Percentiles rank a stretch among this genome's conserved stretches.
Conservation (phyloP, 2,797 vertebrate genomes). For the Caiman crocodilus region DNA sequence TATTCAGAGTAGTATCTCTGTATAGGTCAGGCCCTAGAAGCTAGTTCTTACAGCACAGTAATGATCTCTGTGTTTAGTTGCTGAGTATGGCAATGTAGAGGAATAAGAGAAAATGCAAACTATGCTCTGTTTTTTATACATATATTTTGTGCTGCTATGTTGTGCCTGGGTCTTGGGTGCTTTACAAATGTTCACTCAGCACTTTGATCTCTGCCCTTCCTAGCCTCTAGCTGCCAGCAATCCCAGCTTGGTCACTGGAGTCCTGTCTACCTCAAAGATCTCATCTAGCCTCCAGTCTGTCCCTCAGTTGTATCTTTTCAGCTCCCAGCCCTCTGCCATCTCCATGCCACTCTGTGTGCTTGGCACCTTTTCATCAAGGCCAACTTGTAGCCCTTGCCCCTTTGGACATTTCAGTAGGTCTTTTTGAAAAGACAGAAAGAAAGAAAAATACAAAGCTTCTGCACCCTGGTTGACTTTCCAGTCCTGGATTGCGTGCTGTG, state of each 20-base stretch:
- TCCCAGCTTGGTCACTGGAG: neutral
- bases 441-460: neutral
- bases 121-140: neutral
- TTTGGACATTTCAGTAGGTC: neutral
- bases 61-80: neutral
- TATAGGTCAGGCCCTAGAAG: neutral
- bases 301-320: neutral
- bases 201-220: neutral
- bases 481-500: neutral
- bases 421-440: neutral
- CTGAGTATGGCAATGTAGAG: neutral
- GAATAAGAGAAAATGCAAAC: neutral
- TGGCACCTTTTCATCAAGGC: neutral
- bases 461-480: neutral
- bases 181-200: neutral
- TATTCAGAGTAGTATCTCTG: neutral
- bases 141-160: neutral
- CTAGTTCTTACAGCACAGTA: neutral
- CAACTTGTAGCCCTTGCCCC: neutral
- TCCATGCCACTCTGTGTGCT: neutral
- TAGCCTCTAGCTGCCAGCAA: neutral
- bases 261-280: neutral
- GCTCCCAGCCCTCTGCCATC: neutral
- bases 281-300: neutral
- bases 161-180: neutral